These are phyloP conservation scores for Dicroscelio sp. DNA, from an alignment of 2,888 invertebrate species.

Conservation along the genomic window DNA sequence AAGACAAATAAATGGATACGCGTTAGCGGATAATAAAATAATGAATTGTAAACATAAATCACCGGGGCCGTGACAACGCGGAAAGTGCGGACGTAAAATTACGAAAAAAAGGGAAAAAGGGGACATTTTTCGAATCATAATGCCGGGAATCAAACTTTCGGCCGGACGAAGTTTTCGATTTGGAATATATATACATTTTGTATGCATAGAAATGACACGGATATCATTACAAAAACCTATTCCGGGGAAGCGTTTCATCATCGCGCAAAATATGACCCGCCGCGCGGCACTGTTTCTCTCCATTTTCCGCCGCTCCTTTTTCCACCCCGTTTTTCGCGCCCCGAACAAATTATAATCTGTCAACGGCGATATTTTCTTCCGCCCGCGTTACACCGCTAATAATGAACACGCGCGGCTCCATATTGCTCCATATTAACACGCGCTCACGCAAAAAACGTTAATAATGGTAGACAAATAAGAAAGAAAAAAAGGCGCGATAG, in stretches of 20 bases:
- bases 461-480: no score
- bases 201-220: constrained; percentile 73
- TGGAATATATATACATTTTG: constrained; percentile 65
- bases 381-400: constrained; percentile 56
- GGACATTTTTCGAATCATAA: constrained; percentile 60
- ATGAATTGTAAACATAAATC: constrained; percentile 74
- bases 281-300: constrained; percentile 37
- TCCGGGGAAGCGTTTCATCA: constrained; percentile 73
- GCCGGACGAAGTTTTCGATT: constrained; percentile 68
- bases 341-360: constrained; percentile 71
- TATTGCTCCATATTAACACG: no score
- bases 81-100: constrained; percentile 11
- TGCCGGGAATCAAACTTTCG: constrained; percentile 61
- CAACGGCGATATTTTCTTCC: constrained; percentile 68
- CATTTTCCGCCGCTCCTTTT: constrained; percentile 46
- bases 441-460: no score
- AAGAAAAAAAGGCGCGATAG: no score
- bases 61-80: constrained; percentile 31
- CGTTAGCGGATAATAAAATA: constrained; percentile 65
- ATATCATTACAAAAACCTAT: constrained; percentile 76
- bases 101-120: constrained; percentile 59
- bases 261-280: constrained; percentile 70
- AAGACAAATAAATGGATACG: constrained; percentile 75
- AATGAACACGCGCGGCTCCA: no score
- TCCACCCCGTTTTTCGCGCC: constrained; percentile 47